A percentile compares a stretch with the other conserved stretches of the same genome.
Evolutionary conservation across 2,113 vertebrate genomes (phyloP).

Genomic region (Elephantulus edwardii): DNA sequence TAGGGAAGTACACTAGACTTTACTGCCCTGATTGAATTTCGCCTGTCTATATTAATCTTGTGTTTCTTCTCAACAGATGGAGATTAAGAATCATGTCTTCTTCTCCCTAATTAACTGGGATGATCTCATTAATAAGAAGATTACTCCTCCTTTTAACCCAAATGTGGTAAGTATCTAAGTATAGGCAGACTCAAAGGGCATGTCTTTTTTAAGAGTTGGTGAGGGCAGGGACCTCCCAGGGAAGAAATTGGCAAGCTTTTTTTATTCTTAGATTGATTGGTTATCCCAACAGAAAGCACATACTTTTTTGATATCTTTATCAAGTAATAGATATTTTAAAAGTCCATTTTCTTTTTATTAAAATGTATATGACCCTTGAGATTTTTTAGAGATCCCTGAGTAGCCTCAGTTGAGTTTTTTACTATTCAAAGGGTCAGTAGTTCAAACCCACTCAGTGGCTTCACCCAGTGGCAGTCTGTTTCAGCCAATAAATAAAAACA

Average conservation of each 20-base stretch:
- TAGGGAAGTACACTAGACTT: background rate
- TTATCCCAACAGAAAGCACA: background rate
- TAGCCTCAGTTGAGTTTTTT: background rate
- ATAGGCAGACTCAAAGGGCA: conserved; percentile 27
- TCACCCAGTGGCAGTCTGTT: too few species aligned
- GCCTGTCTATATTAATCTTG: conserved; percentile 74
- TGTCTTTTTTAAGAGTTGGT: conserved; percentile 19
- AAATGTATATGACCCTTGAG: background rate
- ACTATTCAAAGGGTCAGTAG: background rate
- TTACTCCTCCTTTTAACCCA: conserved; percentile 98
- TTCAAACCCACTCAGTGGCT: background rate
- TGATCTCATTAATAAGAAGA: conserved; percentile 98
- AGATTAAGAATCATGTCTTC: conserved; percentile 98
- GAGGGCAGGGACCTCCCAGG: background rate
- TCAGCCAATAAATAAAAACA: too few species aligned
- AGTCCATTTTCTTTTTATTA: background rate
- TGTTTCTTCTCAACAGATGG: conserved; percentile 88
- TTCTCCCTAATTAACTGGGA: conserved; percentile 99
- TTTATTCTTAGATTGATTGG: background rate
- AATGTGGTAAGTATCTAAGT: conserved; percentile 93
- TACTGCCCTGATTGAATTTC: conserved; percentile 49
- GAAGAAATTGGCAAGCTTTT: background rate
- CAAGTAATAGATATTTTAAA: background rate
- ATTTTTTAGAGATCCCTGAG: background rate
- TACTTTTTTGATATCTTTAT: background rate